Base-by-base conservation (phyloP, 2,888 invertebrate genomes). In the Cyrtodaria siliqua region DNA sequence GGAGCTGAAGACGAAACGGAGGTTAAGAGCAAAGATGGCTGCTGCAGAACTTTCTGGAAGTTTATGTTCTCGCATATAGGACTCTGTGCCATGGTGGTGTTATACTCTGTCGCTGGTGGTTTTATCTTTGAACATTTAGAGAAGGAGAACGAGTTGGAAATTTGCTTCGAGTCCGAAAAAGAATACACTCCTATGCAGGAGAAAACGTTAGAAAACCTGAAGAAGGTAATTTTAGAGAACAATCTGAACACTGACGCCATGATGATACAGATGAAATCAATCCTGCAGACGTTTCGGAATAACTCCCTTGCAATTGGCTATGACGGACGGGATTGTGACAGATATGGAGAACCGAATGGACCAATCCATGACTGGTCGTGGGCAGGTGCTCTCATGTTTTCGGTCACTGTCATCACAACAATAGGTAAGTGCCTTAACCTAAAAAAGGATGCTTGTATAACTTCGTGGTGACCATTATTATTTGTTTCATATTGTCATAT, bases 41-140 rank as follows among this genome's bases (percentile, higher is more conserved):
- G 72, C 50, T 90, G 90, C 67, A 91, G 88, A 69, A 86, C 89
- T 64, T 81, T 89, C 47, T 83, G 89, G 80, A 91, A 91, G 85
- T 92, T 92, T 74, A 78, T 92, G 69, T 92, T 93, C 80, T 92
- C 93, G 0, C 92, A 93, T 68, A 84, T 93, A 24, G 93, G 92
- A 1, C 86, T 93, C 6, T 91, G 90, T 66, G 85, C 85, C 27
- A 89, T 92, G 89, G 91, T 92, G 2, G 83, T 90, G 0, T 81
- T 88, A 14, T 93, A 93, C 85, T 87, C 90, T 60, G 88, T 93
- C 1, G 92, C 91, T 0, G 93, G 93, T 1, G 93, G 92, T 1
- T 92, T 91, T 82, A 91, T 92, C 56, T 93, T 93, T 77, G 88
- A 91, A 81, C 92, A 92, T 71, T 85, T 93, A 57, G 93, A 93